Evolutionary conservation across 1,140 invertebrate species (phyloP), one percentile per base, ranked within the genome.

Genomic region (Goniozus legneri): DNA sequence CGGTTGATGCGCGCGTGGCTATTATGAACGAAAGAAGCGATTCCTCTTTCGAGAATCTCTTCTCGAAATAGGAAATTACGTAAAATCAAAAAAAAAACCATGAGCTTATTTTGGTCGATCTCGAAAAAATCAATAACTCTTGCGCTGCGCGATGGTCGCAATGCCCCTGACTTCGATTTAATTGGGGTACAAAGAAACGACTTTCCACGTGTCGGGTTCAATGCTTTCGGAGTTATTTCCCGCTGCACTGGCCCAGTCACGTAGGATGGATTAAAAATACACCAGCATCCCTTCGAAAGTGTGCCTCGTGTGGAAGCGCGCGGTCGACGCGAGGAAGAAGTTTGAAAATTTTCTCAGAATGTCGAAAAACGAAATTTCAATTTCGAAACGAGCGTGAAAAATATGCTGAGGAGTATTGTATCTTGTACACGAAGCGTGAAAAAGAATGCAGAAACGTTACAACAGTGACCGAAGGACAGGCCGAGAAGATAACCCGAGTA

Each of bases 401-500:
- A 27, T 27, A n/a, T n/a, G n/a, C n/a, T n/a, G n/a, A n/a, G n/a
- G n/a, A 27, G 24, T 33, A n/a, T 15, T 32, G 13, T 13, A 34
- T 35, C 18, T 32, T 20, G 18, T 31, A 19, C 20, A 21, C 16
- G 18, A 8, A 37, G 14, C 14, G 2, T 22, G 22, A 20, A 42
- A 21, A 54, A 40, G 8, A 15, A 24, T 32, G n/a, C 33, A 37
- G 21, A 34, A 40, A 42, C 40, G 30, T 35, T 32, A 55, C 31
- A 42, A 58, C 50, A 56, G 56, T 37, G 30, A 50, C 39, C 30
- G 44, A 55, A 60, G 43, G 47, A 50, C 47, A 48, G 42, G 36
- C 50, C 48, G 20, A 21, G 12, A 35, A 52, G 54, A 58, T 56
- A 60, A 63, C 54, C 50, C 39, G 42, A 52, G 47, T 41, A 50